Evolutionary conservation across 23 tunicate species (phyloP), one percentile per base, ranked within the genome.

Genomic region (Oikopleura dioica): DNA sequence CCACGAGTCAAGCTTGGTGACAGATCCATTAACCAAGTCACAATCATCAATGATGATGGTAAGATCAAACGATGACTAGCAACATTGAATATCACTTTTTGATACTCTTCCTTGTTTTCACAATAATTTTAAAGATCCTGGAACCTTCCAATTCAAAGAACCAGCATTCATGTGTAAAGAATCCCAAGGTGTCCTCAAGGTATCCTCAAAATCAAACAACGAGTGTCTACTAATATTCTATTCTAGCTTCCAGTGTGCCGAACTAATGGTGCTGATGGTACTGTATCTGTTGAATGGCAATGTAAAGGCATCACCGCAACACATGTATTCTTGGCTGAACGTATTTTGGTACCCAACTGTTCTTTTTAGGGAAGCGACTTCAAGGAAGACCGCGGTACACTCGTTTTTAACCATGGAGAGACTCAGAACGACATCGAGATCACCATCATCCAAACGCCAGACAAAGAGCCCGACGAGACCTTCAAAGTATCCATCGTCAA

Each of bases 1-100:
- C 87, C 76, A 21, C 79, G 79, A 75, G 85, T 84, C 1, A 79
- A 58, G 50, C 77, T 89, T 38, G 96, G 96, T 1, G 50, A 76
- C 2, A 89, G 84, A 59, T 77, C 77, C 35, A 89, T 89, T 78
- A 89, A 84, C 77, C 96, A 89, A 69, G 82, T 89, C 77, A 89
- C 96, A 21, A 89, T 89, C 75, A 84, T 89, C 84, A 89, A 89
- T 68, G 96, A 89, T 69, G 96, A 89, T 69, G 96, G 92, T 85
- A 31, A 75, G 82, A 38, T 68, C 28, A 68, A n/a, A n/a, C 23
- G 12, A 29, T 68, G 9, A 5, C 75, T 9, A 68, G 12, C 35
- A n/a, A 12, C 23, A 12, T 12, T 12, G 12, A 30, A 68, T 29
- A 30, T 68, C 35, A 5, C 12, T 23, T 68, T 68, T 9, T 29